Evolutionary conservation across 2,888 invertebrate species (phyloP), one percentile per base, ranked within the genome.

Genomic region (Craniophora ligustri): DNA sequence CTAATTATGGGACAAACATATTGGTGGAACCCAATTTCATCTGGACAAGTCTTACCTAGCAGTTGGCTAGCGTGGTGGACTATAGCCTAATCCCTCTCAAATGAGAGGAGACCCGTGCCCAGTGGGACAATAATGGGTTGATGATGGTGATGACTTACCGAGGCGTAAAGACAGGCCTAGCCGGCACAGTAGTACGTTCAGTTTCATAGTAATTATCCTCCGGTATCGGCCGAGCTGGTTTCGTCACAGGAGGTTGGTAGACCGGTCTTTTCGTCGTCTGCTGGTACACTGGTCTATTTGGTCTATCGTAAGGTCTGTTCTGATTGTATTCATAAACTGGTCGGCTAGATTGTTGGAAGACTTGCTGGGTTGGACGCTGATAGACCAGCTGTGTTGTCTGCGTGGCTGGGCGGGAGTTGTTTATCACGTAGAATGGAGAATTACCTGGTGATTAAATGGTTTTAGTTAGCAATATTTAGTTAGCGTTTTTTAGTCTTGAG

Each of bases 331-430:
- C 51, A 14, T 40, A 59, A 14, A 36, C 23, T 4, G 66, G 67
- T 5, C 26, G 38, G 7, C 38, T 36, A 0, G 46, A 35, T 26
- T 39, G 40, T 0, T 51, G 65, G 21, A 7, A 28, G 1, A 57
- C 21, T 30, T 48, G 59, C 10, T 66, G 66, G 1, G 47, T 50
- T 3, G 70, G 47, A 5, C 32, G 49, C 5, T 54, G 47, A 28
- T 58, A 46, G 5, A 18, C 13, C 10, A 49, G 47, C 5, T 46
- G 48, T 1, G 49, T 50, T 5, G 50, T 5, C 16, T 35, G 34
- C 4, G 31, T 13, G 14, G 15, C 32, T 8, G 11, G 28, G 10
- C 28, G 44, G 1, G 49, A 23, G 32, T 54, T 21, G 23, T 63
- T 63, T 1, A 50, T 28, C 1, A 41, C n/a, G 30, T 36, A 41